Evolutionary conservation across 1,140 invertebrate species (phyloP).

Genomic region (Microplitis mediator): DNA sequence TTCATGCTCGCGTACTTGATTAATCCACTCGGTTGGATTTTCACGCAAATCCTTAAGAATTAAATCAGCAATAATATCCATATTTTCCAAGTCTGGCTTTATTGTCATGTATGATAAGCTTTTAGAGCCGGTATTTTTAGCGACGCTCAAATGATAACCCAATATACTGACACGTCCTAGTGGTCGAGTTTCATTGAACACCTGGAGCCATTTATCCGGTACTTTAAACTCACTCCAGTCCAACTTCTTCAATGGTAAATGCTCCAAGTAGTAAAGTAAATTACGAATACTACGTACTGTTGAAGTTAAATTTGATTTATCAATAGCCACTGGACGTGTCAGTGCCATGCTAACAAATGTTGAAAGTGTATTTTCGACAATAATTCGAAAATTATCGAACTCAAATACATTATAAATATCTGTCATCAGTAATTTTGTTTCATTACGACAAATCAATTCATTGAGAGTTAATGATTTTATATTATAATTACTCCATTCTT

Average conservation of each 20-base stretch:
- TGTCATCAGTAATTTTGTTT: constrained; percentile 59
- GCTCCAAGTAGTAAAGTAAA: constrained; percentile 42
- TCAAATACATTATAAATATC: constrained; percentile 64
- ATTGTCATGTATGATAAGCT: constrained; percentile 44
- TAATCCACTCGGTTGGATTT: constrained; percentile 46
- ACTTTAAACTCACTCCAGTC: constrained; percentile 41
- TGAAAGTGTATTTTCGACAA: constrained; percentile 49
- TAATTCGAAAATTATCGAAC: constrained; percentile 59
- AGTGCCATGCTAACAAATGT: constrained; percentile 46
- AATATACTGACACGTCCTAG: constrained; percentile 46
- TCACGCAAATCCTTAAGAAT: constrained; percentile 40
- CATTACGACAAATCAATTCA: constrained; percentile 58
- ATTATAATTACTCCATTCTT: constrained; percentile 48
- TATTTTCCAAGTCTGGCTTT: constrained; percentile 44
- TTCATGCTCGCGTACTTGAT: constrained; percentile 40
- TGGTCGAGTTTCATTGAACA: constrained; percentile 41
- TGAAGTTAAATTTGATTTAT: constrained; percentile 49
- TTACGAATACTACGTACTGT: constrained; percentile 37
- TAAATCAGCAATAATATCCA: constrained; percentile 45
- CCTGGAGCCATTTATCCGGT: constrained; percentile 39
- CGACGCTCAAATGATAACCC: constrained; percentile 47
- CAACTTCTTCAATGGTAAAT: constrained; percentile 31
- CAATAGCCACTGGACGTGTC: constrained; percentile 34
- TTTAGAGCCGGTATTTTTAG: constrained; percentile 39
- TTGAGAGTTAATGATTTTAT: constrained; percentile 40